Conservation (phyloP, 2,797 vertebrate genomes). For the Loris lydekkerianus region DNA sequence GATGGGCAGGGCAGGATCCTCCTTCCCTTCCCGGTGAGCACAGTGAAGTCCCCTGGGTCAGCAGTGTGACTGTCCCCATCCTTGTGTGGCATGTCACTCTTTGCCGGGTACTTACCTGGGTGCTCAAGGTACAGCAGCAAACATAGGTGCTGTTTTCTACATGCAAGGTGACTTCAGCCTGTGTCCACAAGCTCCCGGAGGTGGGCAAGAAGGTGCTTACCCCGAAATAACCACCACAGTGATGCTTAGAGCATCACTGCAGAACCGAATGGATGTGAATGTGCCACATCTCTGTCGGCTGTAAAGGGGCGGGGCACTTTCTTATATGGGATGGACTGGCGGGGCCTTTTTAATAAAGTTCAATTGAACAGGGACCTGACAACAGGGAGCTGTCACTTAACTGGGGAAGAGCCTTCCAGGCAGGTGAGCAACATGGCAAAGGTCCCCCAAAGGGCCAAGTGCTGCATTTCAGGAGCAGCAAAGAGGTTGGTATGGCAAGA, state of each 20-base stretch:
- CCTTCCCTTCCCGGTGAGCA: neutral
- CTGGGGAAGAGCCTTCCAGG: fast-evolving
- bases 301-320: fast-evolving
- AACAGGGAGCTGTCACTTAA: neutral
- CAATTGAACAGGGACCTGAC: neutral
- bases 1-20: neutral
- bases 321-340: fast-evolving
- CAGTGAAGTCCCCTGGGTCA: neutral
- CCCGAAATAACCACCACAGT: fast-evolving
- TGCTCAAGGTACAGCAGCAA: too few relatives aligned
- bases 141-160: neutral
- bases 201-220: neutral
- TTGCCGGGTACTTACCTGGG: fast-evolving
- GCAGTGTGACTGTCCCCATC: neutral
- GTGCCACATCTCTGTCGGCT: fast-evolving
- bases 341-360: neutral
- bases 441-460: too few relatives aligned
- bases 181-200: neutral
- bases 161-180: neutral
- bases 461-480: neutral
- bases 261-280: fast-evolving
- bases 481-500: too few relatives aligned
- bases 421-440: neutral
- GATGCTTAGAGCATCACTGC: fast-evolving
- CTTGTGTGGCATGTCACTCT: fast-evolving